These are phyloP conservation scores for Poecilia velifera DNA, from an alignment of 2,797 vertebrate species.

Conservation along the genomic window DNA sequence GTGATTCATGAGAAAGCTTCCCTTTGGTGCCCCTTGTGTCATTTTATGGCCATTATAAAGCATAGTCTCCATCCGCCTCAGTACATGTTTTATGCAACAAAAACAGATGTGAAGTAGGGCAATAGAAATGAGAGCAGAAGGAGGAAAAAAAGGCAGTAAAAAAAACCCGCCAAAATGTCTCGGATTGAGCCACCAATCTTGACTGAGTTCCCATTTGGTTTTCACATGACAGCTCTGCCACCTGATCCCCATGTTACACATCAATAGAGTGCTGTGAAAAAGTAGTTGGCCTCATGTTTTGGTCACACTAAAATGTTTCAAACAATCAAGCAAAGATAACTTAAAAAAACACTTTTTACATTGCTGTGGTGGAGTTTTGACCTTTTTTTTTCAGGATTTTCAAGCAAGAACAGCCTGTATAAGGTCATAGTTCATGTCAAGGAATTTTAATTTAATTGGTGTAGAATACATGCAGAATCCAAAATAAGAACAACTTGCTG, in stretches of 20 bases:
- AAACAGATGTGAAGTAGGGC: slow-evolving; percentile 48
- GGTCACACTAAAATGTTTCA: neutral
- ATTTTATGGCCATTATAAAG: slow-evolving; percentile 68
- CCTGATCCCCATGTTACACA: slow-evolving; percentile 47
- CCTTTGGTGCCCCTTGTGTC: slow-evolving; percentile 39
- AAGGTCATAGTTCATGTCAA: neutral
- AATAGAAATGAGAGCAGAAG: slow-evolving; percentile 19
- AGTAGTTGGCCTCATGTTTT: neutral
- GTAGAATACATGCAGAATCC: neutral
- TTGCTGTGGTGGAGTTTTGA: neutral
- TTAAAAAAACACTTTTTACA: neutral
- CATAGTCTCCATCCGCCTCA: slow-evolving; percentile 35
- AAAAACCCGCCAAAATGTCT: slow-evolving; percentile 7
- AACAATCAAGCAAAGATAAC: neutral
- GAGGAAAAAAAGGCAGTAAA: slow-evolving; percentile 7
- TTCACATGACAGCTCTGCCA: slow-evolving; percentile 34
- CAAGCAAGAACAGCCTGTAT: neutral
- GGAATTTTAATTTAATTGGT: neutral
- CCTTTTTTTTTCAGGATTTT: neutral
- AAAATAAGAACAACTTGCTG: neutral
- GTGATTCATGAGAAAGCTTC: slow-evolving; percentile 58
- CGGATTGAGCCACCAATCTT: slow-evolving; percentile 13
- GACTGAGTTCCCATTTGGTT: neutral
- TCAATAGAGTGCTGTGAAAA: neutral
- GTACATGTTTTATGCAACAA: slow-evolving; percentile 32